These are phyloP conservation scores for Cichlasoma orientale DNA, from an alignment of 2,797 vertebrate species.

Conservation along the genomic window DNA sequence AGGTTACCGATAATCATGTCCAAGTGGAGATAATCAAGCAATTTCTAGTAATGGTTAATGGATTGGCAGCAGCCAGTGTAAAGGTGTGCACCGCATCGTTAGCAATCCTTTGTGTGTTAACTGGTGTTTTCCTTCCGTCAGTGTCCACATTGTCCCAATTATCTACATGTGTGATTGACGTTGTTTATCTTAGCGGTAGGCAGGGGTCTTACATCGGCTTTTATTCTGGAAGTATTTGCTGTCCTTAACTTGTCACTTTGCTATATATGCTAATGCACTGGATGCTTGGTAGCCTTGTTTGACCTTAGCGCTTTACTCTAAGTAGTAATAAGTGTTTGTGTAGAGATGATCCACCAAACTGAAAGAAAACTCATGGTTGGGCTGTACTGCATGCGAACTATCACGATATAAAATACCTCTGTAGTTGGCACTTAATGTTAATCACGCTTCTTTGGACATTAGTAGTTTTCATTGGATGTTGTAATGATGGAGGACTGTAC, in stretches of 20 bases:
- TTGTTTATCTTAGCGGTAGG: slow-evolving; percentile 7
- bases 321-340: slow-evolving; percentile 4
- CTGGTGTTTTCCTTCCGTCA: slow-evolving; percentile 15
- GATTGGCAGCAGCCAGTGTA: slow-evolving; percentile 11
- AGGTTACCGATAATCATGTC: slow-evolving; percentile 37
- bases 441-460: not conserved
- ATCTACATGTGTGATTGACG: slow-evolving; percentile 2
- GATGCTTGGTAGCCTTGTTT: slow-evolving; percentile 36
- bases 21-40: slow-evolving; percentile 13
- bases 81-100: slow-evolving; percentile 26
- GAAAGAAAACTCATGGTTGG: slow-evolving; percentile 13
- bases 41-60: slow-evolving; percentile 24
- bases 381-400: slow-evolving; percentile 16
- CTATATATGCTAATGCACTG: slow-evolving; percentile 18
- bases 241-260: not conserved
- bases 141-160: not conserved
- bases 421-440: slow-evolving; percentile 5
- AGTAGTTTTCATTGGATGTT: not conserved
- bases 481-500: slow-evolving; percentile 9
- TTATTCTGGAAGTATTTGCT: slow-evolving; percentile 3
- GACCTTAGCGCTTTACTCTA: slow-evolving; percentile 28
- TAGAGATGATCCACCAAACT: slow-evolving; percentile 6
- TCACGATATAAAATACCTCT: not conserved
- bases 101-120: slow-evolving; percentile 44
- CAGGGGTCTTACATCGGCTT: not conserved